A percentile compares a stretch with the other conserved stretches of the same genome.
Conservation (phyloP, 2,888 invertebrate genomes). For the Prosopocoilus inquinatus region DNA sequence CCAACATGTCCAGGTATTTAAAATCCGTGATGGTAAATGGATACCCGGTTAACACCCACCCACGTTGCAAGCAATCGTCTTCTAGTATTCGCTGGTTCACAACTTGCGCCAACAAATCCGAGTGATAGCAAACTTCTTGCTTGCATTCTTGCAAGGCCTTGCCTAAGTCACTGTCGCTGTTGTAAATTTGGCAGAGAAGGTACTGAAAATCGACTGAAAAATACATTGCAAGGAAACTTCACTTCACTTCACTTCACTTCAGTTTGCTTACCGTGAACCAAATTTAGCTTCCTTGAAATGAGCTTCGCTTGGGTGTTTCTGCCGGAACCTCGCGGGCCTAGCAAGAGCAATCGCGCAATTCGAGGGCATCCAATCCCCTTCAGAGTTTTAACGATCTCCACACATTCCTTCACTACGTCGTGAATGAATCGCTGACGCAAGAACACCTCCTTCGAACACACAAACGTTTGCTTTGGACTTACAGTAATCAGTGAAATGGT, state of each 20-base stretch:
- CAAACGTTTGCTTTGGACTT: not conserved
- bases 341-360: constrained; percentile 57
- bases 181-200: constrained; percentile 54
- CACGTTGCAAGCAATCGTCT: constrained; percentile 59
- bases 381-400: constrained; percentile 42
- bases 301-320: constrained; percentile 55
- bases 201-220: constrained; percentile 58
- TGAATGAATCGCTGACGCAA: constrained; percentile 40
- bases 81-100: constrained; percentile 50
- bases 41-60: constrained; percentile 64
- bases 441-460: constrained; percentile 43
- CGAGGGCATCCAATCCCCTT: constrained; percentile 52
- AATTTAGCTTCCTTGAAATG: constrained; percentile 55
- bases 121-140: constrained; percentile 43
- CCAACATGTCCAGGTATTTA: constrained; percentile 56
- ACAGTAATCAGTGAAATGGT: not conserved
- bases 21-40: constrained; percentile 60
- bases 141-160: constrained; percentile 40
- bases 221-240: not conserved
- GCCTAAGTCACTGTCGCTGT: constrained; percentile 43
- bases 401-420: constrained; percentile 47
- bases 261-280: constrained; percentile 52
- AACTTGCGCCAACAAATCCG: constrained; percentile 44
- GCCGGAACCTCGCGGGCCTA: constrained; percentile 62
- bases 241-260: too few species aligned